Conservation (phyloP, 2,888 invertebrate genomes). For the Yponomeuta cagnagella region DNA sequence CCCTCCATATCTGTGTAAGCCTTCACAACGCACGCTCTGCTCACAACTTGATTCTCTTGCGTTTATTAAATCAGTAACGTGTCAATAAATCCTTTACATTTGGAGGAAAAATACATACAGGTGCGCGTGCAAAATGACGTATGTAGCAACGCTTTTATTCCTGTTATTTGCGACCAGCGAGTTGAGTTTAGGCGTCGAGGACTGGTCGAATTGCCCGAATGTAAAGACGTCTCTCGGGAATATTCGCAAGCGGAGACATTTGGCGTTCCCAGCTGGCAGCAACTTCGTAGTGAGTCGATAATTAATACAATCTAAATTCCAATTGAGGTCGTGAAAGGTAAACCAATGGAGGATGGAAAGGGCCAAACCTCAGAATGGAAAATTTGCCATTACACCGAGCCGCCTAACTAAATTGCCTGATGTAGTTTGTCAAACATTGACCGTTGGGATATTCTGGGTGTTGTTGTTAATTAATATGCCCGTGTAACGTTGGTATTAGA, state of each 20-base stretch:
- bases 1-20: slow-evolving; percentile 3
- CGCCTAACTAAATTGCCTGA: neutral
- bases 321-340: neutral
- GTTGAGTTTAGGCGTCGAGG: neutral
- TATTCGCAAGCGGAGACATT: slow-evolving; percentile 49
- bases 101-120: neutral
- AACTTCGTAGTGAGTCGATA: slow-evolving; percentile 48
- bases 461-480: neutral
- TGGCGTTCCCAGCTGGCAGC: slow-evolving; percentile 54
- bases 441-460: neutral
- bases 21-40: slow-evolving; percentile 4
- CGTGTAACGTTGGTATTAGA: neutral
- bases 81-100: slow-evolving; percentile 11
- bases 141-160: neutral
- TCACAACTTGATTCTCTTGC: slow-evolving; percentile 7
- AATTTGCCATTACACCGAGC: neutral
- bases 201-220: slow-evolving; percentile 42
- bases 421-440: neutral
- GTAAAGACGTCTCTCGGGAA: slow-evolving; percentile 40
- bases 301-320: slow-evolving; percentile 2
- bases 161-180: neutral
- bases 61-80: slow-evolving; percentile 12
- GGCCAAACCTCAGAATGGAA: neutral
- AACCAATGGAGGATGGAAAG: neutral
- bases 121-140: neutral